A percentile compares a stretch with the other conserved stretches of the same genome.
Evolutionary conservation across 2,113 vertebrate genomes (phyloP).

Genomic region (Anoplopoma fimbria): DNA sequence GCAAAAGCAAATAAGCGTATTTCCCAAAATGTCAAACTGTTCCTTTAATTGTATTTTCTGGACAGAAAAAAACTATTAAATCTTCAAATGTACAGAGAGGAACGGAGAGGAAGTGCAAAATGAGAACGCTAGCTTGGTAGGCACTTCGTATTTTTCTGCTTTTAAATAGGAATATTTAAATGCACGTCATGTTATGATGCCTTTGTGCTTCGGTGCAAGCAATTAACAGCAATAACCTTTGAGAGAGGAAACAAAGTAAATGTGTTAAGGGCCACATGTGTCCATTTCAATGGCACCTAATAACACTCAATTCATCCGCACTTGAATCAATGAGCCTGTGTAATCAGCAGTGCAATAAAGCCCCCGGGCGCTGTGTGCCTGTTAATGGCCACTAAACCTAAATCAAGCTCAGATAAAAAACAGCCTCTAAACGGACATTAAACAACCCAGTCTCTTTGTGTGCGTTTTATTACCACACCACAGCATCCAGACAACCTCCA

Average conservation of each 20-base stretch:
- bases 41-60: background rate
- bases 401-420: constrained; percentile 49
- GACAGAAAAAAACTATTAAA: background rate
- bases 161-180: background rate
- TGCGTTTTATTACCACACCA: constrained; percentile 54
- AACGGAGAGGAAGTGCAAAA: background rate
- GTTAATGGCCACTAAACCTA: constrained; percentile 58
- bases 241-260: background rate
- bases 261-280: constrained; percentile 3
- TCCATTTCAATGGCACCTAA: constrained; percentile 28
- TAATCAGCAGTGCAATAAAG: constrained; percentile 46
- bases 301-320: constrained; percentile 1
- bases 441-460: constrained; percentile 44
- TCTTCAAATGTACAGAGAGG: background rate
- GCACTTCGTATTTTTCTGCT: background rate
- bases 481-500: constrained; percentile 33
- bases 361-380: constrained; percentile 1
- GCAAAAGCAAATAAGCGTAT: background rate
- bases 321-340: constrained; percentile 54
- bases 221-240: background rate
- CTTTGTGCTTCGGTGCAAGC: background rate
- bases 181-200: background rate
- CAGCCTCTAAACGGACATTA: constrained; percentile 47
- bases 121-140: background rate
- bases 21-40: background rate